phyloP scores from a whole-genome alignment of 2,113 vertebrate species.

The Acanthochromis polyacanthus region DNA sequence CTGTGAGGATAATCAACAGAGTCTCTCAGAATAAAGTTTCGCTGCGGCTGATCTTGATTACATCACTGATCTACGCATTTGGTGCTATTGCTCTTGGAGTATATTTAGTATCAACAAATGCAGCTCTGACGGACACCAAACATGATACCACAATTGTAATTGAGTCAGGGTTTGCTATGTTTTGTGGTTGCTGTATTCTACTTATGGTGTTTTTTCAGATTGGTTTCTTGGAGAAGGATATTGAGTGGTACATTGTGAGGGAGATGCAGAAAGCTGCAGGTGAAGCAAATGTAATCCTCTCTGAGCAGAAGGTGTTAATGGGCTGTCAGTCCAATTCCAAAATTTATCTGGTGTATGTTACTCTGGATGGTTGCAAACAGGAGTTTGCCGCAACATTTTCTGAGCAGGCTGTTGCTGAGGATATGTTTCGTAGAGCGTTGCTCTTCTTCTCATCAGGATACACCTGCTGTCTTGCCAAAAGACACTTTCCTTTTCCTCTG shows the following conservation, averaged over 20 bases:
- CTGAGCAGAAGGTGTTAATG: constrained; percentile 63
- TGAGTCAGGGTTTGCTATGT: too few relatives aligned
- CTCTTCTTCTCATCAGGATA: constrained; percentile 70
- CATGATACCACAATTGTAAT: too few relatives aligned
- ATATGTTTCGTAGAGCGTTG: constrained; percentile 67
- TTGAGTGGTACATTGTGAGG: constrained; percentile 34
- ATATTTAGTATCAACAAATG: too few relatives aligned
- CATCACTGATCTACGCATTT: too few relatives aligned
- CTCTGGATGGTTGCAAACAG: constrained; percentile 49
- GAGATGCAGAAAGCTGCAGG: constrained; percentile 49
- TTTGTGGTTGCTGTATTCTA: too few relatives aligned
- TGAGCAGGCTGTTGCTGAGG: constrained; percentile 9
- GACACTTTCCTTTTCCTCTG: constrained; percentile 51
- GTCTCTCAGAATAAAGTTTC: constrained; percentile 49
- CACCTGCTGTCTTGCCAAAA: constrained; percentile 71
- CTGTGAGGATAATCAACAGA: constrained; percentile 65
- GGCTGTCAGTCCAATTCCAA: constrained; percentile 60
- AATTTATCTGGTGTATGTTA: constrained; percentile 71
- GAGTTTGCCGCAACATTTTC: constrained; percentile 63
- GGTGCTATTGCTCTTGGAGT: too few relatives aligned
- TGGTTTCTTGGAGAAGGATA: constrained; percentile 13
- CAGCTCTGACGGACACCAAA: too few relatives aligned
- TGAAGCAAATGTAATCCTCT: constrained; percentile 69
- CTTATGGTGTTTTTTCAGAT: neutral
- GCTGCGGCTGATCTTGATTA: constrained; percentile 28